phyloP scores from a whole-genome alignment of 2,113 vertebrate genomes.

The Paramormyrops kingsleyae region DNA sequence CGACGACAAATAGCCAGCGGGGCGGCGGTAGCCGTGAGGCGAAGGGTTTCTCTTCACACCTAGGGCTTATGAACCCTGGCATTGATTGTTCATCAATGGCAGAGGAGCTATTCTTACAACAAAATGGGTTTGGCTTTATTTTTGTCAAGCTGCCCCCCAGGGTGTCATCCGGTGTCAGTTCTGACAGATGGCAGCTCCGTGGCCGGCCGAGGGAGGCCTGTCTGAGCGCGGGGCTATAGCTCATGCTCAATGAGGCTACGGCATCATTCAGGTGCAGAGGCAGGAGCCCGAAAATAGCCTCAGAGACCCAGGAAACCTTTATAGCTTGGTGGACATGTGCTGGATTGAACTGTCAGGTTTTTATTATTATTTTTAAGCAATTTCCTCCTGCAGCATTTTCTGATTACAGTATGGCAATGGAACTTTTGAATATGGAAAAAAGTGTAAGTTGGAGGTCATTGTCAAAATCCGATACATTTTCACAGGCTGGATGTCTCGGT shows the following conservation, averaged over 20 bases:
- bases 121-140: constrained; percentile 13
- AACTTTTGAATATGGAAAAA: background rate
- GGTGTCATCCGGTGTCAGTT: background rate
- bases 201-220: constrained; percentile 5
- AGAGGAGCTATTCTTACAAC: constrained; percentile 11
- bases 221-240: background rate
- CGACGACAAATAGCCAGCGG: background rate
- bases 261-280: constrained; percentile 3
- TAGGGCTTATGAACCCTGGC: constrained; percentile 14
- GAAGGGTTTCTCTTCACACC: background rate
- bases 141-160: constrained; percentile 14
- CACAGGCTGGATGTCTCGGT: background rate
- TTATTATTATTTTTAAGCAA: constrained; percentile 1
- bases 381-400: background rate
- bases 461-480: background rate
- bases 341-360: constrained; percentile 11
- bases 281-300: background rate
- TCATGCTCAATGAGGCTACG: background rate
- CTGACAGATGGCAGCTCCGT: background rate
- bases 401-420: background rate
- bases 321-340: background rate
- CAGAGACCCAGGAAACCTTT: background rate
- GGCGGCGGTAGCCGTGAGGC: background rate
- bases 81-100: constrained; percentile 17
- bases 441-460: background rate